Evolutionary conservation across 2,888 invertebrate genomes (phyloP), one percentile per base, ranked within the genome.

Genomic region (Phrixothrix hirtus): DNA sequence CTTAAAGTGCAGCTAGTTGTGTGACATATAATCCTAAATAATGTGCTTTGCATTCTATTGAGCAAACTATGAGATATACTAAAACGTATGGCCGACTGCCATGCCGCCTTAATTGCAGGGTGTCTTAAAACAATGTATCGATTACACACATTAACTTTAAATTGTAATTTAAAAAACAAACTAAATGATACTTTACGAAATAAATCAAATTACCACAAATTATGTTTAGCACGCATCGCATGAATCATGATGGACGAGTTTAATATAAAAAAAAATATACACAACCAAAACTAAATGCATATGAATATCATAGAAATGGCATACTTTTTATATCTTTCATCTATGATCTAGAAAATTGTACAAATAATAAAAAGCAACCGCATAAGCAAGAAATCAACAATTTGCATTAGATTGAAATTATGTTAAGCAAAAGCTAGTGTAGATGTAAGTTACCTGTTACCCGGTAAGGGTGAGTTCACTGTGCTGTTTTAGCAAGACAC

Each of bases 361-460:
- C n/a, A n/a, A n/a, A n/a, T n/a, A 21, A 21, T 21, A 21, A 7
- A 21, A 21, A 21, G 21, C 21, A 21, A 21, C 21, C n/a, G n/a
- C n/a, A n/a, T n/a, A n/a, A n/a, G n/a, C n/a, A n/a, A n/a, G n/a
- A n/a, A n/a, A n/a, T n/a, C 21, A 21, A 5, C 10, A 29, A 29
- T 29, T 10, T 7, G 9, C 29, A 29, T 29, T 29, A 29, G 9
- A 29, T 7, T 5, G 10, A 12, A 13, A 13, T 11, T 2, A 57
- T 59, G 58, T 54, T 51, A 61, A 57, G 57, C 55, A 51, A 58
- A 51, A 34, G 29, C 29, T 51, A 54, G 63, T 65, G 62, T 61
- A 52, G 62, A 64, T 63, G 64, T 53, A 59, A 59, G 62, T 69
- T 68, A 68, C 68, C 67, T 68, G 67, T 61, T 65, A 66, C 67